Base-by-base conservation (phyloP, 2,888 invertebrate genomes). In the Diplazon laetatorius region DNA sequence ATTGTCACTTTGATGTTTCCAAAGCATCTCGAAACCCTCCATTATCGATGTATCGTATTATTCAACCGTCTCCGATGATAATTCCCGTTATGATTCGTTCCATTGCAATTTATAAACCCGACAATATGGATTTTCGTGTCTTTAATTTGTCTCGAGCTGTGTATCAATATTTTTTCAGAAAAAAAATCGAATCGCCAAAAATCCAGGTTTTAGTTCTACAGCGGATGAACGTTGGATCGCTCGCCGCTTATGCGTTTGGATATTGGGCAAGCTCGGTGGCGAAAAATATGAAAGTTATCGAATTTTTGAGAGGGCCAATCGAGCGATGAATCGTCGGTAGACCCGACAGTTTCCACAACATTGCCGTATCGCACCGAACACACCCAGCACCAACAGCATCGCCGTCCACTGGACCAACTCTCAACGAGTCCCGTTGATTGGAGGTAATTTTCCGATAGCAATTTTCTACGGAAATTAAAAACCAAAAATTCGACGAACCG, bases 371-470 rank as follows among this genome's bases (percentile, higher is more conserved):
- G 59, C 39, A n/a, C 16, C 52, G 4, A 42, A 1, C 25, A 14
- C 16, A 14, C 14, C 44, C 16, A 14, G 25, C 44, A 20, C 35
- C 22, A 12, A n/a, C 50, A 30, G 52, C 52, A 66, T 50, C 50
- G 16, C 6, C 30, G 6, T 30, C 4, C 30, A 18, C 22, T 65
- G 48, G 16, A 35, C 16, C 30, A 5, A 37, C 52, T 30, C 30
- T 30, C 30, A 37, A 55, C 37, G 39, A 55, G 68, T 65, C 44
- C 74, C 63, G 62, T 66, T 86, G 88, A 89, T 89, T 86, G 87
- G 82, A 85, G 86, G 84, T 89, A 89, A 89, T 88, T 87, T 85
- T 72, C 81, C 85, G 83, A 83, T 81, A 83, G 84, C 85, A 88
- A 88, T 89, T 87, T 86, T 70, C 59, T 73, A 77, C 80, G 76